Percentiles rank a stretch among this genome's conserved stretches.
Evolutionary conservation across 53 echinoderm and acorn worm species (phyloP).

Genomic region (Pentamera pediparva): DNA sequence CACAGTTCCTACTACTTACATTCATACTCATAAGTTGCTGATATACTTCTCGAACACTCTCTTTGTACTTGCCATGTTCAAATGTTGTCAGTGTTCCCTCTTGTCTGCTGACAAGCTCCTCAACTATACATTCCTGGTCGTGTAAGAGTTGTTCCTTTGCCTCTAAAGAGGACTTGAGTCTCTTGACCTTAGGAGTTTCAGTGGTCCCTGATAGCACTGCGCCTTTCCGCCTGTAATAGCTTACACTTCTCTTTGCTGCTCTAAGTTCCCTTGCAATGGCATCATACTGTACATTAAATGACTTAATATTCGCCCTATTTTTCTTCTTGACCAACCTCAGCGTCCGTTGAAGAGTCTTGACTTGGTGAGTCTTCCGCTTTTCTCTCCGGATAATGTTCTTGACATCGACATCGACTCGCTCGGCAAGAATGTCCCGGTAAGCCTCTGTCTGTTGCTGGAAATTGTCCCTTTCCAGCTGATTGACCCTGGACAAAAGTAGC

Average conservation of each 20-base stretch:
- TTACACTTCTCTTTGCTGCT: background rate
- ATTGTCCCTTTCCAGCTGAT: background rate
- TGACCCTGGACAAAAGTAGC: background rate
- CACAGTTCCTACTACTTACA: conserved; percentile 44
- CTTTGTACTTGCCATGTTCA: conserved; percentile 26
- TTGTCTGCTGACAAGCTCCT: background rate
- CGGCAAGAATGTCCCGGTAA: background rate
- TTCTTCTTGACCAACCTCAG: background rate
- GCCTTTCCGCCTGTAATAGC: conserved; percentile 5
- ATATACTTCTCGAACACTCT: conserved; percentile 43
- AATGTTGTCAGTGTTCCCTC: conserved; percentile 17
- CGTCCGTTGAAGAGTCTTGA: background rate
- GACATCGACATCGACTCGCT: background rate
- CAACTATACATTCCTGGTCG: conserved; percentile 9
- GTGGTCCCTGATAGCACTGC: background rate
- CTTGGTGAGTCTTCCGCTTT: background rate
- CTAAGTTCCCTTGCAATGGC: background rate
- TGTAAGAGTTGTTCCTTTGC: background rate
- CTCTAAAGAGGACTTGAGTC: too few species aligned
- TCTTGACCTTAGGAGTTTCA: too few species aligned
- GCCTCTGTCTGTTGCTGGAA: too few species aligned
- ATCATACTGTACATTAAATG: background rate
- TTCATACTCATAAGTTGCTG: conserved; percentile 41
- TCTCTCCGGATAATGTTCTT: background rate
- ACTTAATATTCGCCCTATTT: background rate